Evolutionary conservation across 2,113 vertebrate species (phyloP).

Genomic region (Gymnocephalus cernua): DNA sequence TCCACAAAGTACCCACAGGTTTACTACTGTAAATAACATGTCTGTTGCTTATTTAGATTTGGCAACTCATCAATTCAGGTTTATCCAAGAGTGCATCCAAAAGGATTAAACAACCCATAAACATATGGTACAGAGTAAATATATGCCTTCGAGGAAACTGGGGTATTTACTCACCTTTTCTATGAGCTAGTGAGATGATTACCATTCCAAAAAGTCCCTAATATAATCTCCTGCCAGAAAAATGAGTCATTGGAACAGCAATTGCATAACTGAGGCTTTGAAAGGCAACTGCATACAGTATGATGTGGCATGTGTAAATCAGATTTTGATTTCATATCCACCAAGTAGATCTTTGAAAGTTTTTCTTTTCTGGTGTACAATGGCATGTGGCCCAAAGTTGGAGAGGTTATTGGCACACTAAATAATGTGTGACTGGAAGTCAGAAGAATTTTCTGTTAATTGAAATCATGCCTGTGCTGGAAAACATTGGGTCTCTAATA

Average conservation of each 20-base stretch:
- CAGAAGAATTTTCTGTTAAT: conserved; percentile 24
- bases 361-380: not conserved
- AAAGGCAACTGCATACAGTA: conserved; percentile 47
- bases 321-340: conserved; percentile 50
- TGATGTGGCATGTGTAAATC: conserved; percentile 59
- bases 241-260: conserved; percentile 72
- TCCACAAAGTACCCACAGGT: not conserved
- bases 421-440: conserved; percentile 17
- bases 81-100: conserved; percentile 26
- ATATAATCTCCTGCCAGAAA: conserved; percentile 65
- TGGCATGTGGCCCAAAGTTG: conserved; percentile 1
- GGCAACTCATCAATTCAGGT: conserved; percentile 19
- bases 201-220: conserved; percentile 67
- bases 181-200: conserved; percentile 40
- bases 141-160: conserved; percentile 40
- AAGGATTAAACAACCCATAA: conserved; percentile 45
- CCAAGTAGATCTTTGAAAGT: conserved; percentile 6
- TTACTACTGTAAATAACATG: conserved; percentile 9
- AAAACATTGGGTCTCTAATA: not conserved
- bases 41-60: conserved; percentile 49
- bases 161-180: conserved; percentile 43
- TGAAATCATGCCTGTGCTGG: not conserved
- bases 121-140: conserved; percentile 43
- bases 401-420: conserved; percentile 17
- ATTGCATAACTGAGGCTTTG: conserved; percentile 64